Conservation (phyloP, 2,888 invertebrate species). For the Corbicula japonica region DNA sequence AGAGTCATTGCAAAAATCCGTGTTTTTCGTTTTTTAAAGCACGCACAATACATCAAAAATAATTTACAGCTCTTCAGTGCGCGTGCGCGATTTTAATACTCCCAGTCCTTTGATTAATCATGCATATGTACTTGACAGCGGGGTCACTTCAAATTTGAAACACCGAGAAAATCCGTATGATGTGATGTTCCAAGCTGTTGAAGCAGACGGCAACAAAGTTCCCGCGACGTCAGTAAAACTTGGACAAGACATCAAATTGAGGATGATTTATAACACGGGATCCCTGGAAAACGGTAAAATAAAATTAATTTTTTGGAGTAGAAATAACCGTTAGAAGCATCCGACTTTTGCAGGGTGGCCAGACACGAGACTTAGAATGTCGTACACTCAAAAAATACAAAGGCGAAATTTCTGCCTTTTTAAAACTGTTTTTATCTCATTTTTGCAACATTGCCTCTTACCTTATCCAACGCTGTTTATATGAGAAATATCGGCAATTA, state of each 20-base stretch:
- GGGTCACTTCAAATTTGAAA: not conserved
- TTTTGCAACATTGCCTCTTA: not conserved
- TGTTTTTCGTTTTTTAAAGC: not conserved
- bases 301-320: not conserved
- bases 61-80: not conserved
- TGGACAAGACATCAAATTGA: conserved; percentile 20
- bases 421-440: not conserved
- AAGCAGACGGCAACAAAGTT: conserved; percentile 2
- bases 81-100: not conserved
- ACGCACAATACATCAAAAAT: not conserved
- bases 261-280: conserved; percentile 10
- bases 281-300: conserved; percentile 10
- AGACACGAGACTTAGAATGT: not conserved
- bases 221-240: not conserved
- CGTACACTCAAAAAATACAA: not conserved
- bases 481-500: too few species aligned
- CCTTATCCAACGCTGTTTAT: not conserved
- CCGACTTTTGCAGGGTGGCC: not conserved
- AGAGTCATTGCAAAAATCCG: too few species aligned
- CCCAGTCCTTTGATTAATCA: not conserved
- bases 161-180: conserved; percentile 12
- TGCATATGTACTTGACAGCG: not conserved
- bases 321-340: not conserved
- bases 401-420: not conserved
- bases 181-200: conserved; percentile 15